Evolutionary conservation across 2,113 vertebrate species (phyloP), one percentile per base, ranked within the genome.

Genomic region (Cephalopholis sonnerati): DNA sequence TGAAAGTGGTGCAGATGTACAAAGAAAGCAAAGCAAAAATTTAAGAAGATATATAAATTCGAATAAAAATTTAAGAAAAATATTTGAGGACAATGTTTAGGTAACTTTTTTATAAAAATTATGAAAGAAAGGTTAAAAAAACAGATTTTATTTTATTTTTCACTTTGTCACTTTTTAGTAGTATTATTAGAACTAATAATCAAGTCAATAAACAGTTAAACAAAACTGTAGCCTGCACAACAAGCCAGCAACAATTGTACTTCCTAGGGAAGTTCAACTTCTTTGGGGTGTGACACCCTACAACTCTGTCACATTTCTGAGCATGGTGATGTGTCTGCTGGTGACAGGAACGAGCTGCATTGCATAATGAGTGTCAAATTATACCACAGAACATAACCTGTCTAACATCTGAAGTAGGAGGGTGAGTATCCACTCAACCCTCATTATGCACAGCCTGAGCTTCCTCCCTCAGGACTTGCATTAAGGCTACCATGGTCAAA

Each of bases 311-410:
- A 58, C 22, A n/a, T 67, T 24, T 72, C 62, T 81, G 51, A 39
- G n/a, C 32, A 64, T 32, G n/a, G 12, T 16, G n/a, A 25, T 44
- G 22, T 25, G 48, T 39, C 59, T 20, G 5, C 17, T 51, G 29
- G 50, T 72, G 74, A 32, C 44, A 65, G 53, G 24, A 66, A 66
- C 46, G 18, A 6, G 39, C 46, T 83, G 61, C 20, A 61, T 10
- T 7, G 22, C 29, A 50, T 10, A 25, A n/a, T 7, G 15, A 36
- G 11, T 17, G 62, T 65, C 39, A n/a, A 65, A 6, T 25, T 9
- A 17, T 17, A 46, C 25, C 41, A 25, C 36, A 64, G 62, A 11
- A 12, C 11, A 6, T 2, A 64, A 64, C 22, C 39, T 17, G 41
- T 17, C n/a, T 66, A 24, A 13, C 73, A 75, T 20, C 41, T 48